Base-by-base conservation (phyloP, 2,888 invertebrate species). In the Andrena chrysosceles region DNA sequence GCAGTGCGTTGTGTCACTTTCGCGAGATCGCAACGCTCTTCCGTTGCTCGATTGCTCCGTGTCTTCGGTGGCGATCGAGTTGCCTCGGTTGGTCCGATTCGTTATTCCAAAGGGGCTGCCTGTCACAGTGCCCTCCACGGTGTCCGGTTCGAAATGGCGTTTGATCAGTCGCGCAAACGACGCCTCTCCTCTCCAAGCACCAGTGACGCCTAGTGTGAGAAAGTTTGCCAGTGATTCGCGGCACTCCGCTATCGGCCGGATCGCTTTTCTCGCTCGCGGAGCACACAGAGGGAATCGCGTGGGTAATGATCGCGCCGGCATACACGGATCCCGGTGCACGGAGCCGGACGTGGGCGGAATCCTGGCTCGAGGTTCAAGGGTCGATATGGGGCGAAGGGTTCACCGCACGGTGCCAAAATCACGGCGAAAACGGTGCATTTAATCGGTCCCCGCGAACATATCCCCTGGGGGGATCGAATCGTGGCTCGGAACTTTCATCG, bases 311-410 rank as follows among this genome's bases (percentile, higher is more conserved):
- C 72, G 77, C 29, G 49, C 78, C 62, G 71, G 75, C 42, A 42
- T 83, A 64, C 75, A 60, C 35, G 68, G 49, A 26, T 64, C 49
- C 56, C 60, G 62, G 64, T 54, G 16, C 33, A 56, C 54, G 54
- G 20, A 59, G 62, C 67, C 67, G 80, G 20, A 84, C 77, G 76
- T 77, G 76, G 84, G 80, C 74, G 84, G 81, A 80, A 84, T 85
- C 79, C 74, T 67, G 84, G 73, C 75, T 76, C 84, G 81, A 62
- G 85, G 75, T 83, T 79, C 78, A 71, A 84, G 79, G 87, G 86
- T 87, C 87, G 87, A 87, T 87, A 87, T 69, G 67, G 67, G 77
- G 81, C 64, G 63, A 85, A 86, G 74, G 83, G 83, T 59, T 81
- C 74, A 35, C 31, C 68, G 76, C 54, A 33, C 77, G 49, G 62